Percentiles rank a stretch among this genome's conserved stretches.
phyloP scores from a whole-genome alignment of 30 jellyfish, hydroid and myxozoan genomes.

The Nemopilema nomurai region DNA sequence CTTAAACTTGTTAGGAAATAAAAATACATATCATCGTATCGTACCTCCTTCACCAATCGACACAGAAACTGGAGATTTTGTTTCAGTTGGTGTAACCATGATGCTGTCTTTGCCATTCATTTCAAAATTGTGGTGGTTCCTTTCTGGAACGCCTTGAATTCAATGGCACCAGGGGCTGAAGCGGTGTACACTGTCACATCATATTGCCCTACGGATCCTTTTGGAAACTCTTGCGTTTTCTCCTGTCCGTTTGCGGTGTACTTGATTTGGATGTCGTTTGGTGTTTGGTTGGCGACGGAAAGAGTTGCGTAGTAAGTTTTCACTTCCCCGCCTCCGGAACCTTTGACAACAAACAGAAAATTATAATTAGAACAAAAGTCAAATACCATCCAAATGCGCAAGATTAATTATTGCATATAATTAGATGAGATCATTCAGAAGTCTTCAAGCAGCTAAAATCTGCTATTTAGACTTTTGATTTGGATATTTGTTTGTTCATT shows the following conservation, averaged over 20 bases:
- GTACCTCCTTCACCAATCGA: no score
- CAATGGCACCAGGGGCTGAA: conserved; percentile 29
- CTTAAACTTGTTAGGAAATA: no score
- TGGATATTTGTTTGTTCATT: conserved; percentile 3
- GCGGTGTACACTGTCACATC: conserved; percentile 14
- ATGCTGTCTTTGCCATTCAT: conserved; percentile 1
- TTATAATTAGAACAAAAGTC: no score
- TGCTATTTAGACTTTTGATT: conserved; percentile 11
- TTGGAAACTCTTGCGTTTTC: conserved; percentile 32
- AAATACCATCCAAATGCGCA: no score
- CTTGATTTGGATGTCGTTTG: neutral
- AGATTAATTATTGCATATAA: no score
- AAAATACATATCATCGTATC: neutral
- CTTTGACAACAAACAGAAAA: no score
- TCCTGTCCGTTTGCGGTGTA: conserved; percentile 3
- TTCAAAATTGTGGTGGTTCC: neutral
- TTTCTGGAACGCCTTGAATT: conserved; percentile 30
- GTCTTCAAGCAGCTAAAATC: no score
- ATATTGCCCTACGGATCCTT: neutral
- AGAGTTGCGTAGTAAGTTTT: conserved; percentile 24
- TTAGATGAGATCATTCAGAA: no score
- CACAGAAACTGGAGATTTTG: no score
- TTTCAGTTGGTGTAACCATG: conserved; percentile 3
- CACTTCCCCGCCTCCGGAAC: conserved; percentile 7
- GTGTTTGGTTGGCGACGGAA: conserved; percentile 5